Evolutionary conservation across 1,140 invertebrate species (phyloP), one percentile per base, ranked within the genome.

Genomic region (Sogatella furcifera): DNA sequence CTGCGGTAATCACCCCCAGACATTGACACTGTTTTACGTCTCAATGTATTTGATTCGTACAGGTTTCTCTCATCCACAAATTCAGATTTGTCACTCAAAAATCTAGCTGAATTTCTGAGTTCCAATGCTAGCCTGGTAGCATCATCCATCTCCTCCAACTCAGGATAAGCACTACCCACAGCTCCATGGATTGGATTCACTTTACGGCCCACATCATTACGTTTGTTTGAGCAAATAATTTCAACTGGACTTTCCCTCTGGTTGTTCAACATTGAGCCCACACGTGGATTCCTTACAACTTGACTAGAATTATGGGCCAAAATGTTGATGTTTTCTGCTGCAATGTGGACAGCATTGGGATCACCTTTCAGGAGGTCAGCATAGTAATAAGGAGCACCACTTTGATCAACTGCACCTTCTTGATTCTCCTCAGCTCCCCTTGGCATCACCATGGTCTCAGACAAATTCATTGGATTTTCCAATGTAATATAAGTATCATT

Each of bases 311-410:
- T 38, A 10, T 38, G 34, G 34, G 34, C 9, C 34, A 38, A 2
- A 65, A 49, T 49, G 15, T 49, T 17, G 3, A 49, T 49, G 46
- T 19, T 49, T 8, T 49, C 15, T 2, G 17, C 46, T 22, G 46
- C 15, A 17, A 49, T 11, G 9, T 49, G 46, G 46, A n/a, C 15
- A 10, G 21, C 46, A 63, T 34, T 55, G 62, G 42, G 63, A 34
- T 67, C 67, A 0, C 54, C 62, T 61, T 69, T 69, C 22, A 75
- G 63, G n/a, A 91, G 73, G 72, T 93, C 90, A 0, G 89, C 91
- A 72, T 92, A 92, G 68, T 93, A 92, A 69, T 92, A 91, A 0
- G 89, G 89, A 14, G 88, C 88, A 31, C 74, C 73, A 2, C 69
- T 64, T 34, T 71, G 68, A 21, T 74, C 69, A 62, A 60, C 15